These are phyloP conservation scores for Petromus typicus DNA, from an alignment of 2,113 vertebrate species.

Conservation along the genomic window DNA sequence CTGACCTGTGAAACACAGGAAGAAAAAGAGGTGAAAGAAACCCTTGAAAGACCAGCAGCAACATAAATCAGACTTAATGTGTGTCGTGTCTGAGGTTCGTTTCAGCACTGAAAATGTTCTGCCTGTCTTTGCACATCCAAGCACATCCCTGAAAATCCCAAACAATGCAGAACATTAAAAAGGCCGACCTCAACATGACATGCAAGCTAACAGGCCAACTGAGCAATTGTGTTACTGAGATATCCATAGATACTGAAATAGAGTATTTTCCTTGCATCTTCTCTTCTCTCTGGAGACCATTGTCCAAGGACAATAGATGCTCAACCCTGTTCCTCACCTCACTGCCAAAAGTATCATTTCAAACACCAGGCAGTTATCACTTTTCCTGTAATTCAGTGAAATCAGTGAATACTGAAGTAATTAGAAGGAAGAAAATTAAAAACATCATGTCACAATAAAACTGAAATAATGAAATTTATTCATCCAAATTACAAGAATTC, in stretches of 20 bases:
- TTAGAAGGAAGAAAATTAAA: neutral
- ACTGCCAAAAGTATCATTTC: neutral
- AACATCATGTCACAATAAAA: neutral
- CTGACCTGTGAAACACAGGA: constrained; percentile 9
- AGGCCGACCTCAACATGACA: neutral
- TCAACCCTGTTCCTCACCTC: neutral
- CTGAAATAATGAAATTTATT: constrained; percentile 8
- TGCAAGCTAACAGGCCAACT: neutral
- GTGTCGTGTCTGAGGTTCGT: neutral
- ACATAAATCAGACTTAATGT: neutral
- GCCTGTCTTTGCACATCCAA: neutral
- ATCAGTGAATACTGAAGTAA: neutral
- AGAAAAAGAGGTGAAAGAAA: neutral
- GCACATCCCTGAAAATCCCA: neutral
- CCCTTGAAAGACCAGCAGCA: neutral
- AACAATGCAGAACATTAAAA: neutral
- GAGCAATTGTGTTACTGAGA: neutral
- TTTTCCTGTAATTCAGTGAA: neutral
- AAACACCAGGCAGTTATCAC: neutral
- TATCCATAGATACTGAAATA: neutral
- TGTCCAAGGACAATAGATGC: neutral
- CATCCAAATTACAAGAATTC: neutral
- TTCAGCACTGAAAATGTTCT: neutral
- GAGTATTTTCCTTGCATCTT: neutral
- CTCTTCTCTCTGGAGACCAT: neutral